A percentile compares a stretch with the other conserved stretches of the same genome.
Conservation (phyloP, 1,140 invertebrate species). For the Drosophila sturtevanti region DNA sequence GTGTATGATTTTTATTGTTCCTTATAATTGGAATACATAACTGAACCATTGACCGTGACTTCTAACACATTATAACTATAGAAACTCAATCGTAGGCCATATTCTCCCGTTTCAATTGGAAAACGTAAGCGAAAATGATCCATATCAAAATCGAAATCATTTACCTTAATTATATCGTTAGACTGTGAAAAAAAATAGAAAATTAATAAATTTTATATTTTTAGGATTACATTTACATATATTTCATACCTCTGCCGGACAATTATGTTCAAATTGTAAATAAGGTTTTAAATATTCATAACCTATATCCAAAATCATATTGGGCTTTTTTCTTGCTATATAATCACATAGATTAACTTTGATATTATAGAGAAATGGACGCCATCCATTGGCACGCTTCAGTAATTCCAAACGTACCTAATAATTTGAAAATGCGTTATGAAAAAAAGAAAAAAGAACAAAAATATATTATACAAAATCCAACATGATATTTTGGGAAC, state of each 20-base stretch:
- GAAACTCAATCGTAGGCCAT: constrained; percentile 11
- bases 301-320: background rate
- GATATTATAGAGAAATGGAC: constrained; percentile 16
- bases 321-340: background rate
- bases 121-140: constrained; percentile 18
- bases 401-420: constrained; percentile 23
- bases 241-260: background rate
- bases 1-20: background rate
- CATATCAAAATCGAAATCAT: constrained; percentile 20
- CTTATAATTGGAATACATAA: constrained; percentile 25
- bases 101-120: constrained; percentile 37
- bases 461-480: too few species aligned
- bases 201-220: background rate
- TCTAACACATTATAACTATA: background rate
- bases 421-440: too few species aligned
- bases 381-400: constrained; percentile 24
- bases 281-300: constrained; percentile 16
- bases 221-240: background rate
- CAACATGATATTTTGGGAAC: too few species aligned
- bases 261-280: background rate
- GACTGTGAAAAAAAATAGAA: background rate
- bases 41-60: constrained; percentile 23
- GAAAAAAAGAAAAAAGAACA: too few species aligned
- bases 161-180: background rate
- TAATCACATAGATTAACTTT: constrained; percentile 12